Conservation (phyloP, 2,113 vertebrate genomes). For the Microcebus lehilahytsara region DNA sequence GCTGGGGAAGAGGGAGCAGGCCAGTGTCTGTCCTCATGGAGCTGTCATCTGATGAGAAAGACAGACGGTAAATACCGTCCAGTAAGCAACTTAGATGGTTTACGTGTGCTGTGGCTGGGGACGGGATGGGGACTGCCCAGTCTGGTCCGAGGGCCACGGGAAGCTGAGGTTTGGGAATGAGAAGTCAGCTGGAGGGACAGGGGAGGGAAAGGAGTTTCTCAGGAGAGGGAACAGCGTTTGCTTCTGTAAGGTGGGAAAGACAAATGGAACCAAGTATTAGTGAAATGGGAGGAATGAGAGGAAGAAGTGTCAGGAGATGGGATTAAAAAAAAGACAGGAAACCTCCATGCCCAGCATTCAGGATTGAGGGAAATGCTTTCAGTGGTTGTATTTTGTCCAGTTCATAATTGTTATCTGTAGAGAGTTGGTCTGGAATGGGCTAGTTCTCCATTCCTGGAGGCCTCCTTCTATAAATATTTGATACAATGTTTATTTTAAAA, state of each 20-base stretch:
- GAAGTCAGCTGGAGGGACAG: neutral
- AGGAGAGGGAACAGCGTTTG: fast-evolving
- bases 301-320: neutral
- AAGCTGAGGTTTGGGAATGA: neutral
- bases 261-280: no score
- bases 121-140: neutral
- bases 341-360: neutral
- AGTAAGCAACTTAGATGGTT: no score
- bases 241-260: neutral
- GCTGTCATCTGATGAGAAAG: neutral
- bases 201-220: neutral
- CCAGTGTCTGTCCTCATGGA: neutral
- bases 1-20: neutral
- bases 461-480: neutral
- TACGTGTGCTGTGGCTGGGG: neutral
- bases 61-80: neutral
- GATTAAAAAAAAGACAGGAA: neutral
- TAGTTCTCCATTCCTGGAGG: neutral
- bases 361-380: neutral
- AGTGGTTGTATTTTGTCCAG: neutral
- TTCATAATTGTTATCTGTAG: neutral
- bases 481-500: neutral
- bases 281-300: fast-evolving
- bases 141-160: neutral
- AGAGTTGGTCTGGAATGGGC: neutral